Base-by-base conservation (phyloP, 2,888 invertebrate genomes). In the Dorcus parallelipipedus region DNA sequence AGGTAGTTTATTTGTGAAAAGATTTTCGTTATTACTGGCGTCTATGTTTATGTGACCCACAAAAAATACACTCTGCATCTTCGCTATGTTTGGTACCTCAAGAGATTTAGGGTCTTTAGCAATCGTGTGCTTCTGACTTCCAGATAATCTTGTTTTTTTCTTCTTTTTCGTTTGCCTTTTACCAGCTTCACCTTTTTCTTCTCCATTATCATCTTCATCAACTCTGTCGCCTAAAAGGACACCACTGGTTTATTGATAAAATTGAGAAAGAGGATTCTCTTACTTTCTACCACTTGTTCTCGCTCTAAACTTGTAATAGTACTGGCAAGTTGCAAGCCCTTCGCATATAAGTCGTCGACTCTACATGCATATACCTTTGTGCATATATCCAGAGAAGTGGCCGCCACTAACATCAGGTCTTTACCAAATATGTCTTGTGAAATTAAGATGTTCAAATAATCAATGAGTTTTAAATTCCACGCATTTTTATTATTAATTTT, bases 401-500 rank as follows among this genome's bases (percentile, higher is more conserved):
- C 59, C 1, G 52, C 59, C 9, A 48, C 47, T 17, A 54, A 20
- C 26, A 59, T 51, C 9, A 43, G 14, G 23, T 59, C 59, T 33
- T 42, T 52, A 10, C 49, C 49, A 4, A 39, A 3, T 33, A 20
- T 48, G 10, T 59, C 51, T 10, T 55, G 52, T 6, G 41, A 26
- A 17, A 59, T 23, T 17, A 52, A 41, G 9, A 48, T 38, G 3
- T 38, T 41, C 14, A 59, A 38, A 43, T 56, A 55, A 43, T 59
- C 55, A 14, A 59, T 59, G n/a, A 59, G 42, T 23, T 52, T 49
- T 23, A 59, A 38, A 40, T 55, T 38, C 59, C 59, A 59, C 2
- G 59, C 59, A 45, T 59, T 59, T 23, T 52, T 55, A 23, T 42
- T 38, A n/a, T 54, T 59, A 6, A 59, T 59, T 59, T 59, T 59